Evolutionary conservation across 2,113 vertebrate genomes (phyloP), one percentile per base, ranked within the genome.

Genomic region (Formicarius rufipectus): DNA sequence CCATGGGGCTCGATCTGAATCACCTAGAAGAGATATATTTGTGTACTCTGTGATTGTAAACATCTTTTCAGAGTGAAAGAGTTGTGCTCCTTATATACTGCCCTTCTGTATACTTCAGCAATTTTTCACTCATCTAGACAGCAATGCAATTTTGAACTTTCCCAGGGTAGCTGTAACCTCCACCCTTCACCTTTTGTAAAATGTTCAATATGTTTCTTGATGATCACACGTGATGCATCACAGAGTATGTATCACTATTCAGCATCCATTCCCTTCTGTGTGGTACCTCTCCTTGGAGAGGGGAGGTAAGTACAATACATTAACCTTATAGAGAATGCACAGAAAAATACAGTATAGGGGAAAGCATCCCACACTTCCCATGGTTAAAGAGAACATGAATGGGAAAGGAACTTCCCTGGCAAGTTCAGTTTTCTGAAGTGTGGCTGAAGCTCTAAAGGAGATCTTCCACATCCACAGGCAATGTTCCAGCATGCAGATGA

Each of bases 71-170:
- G 78, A 96, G 81, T 13, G 12, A 91, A 88, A 56, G 39, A 63
- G 49, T 81, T 94, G 42, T 89, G 68, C 30, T 84, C 30, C 64
- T 89, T 84, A 64, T 50, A 80, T 11, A 93, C 52, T 68, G 59
- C 78, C 63, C 14, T 58, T 93, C 79, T 91, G 39, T 91, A 30
- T 67, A 42, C 58, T 86, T 75, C 30, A 77, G 83, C 64, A 73
- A 55, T 88, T 96, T 96, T 97, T 96, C 92, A 95, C 85, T 97
- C 22, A 33, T 95, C 40, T 80, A 86, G 86, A 88, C 85, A 94
- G 73, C 62, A 88, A 25, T 56, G 74, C 27, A 92, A 72, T 93
- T 95, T 93, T 10, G 9, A 92, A 90, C 69, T 89, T 90, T 95
- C 82, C 84, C 89, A 93, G 62, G 88, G 69, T 66, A 94, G 76